Conservation (phyloP, 2,888 invertebrate species). For the Dolichomitus sp. region DNA sequence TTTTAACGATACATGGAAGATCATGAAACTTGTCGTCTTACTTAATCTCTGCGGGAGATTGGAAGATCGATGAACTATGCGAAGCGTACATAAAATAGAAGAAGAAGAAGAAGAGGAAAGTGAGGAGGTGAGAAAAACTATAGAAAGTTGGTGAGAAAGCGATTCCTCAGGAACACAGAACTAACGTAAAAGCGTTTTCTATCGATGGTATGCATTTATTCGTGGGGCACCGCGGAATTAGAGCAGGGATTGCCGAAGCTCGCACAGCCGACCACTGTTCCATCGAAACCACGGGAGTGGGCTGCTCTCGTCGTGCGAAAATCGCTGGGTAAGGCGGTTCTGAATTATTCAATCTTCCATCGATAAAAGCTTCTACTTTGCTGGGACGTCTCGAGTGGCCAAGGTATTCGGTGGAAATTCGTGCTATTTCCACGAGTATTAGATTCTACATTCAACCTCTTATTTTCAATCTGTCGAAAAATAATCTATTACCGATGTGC, state of each 20-base stretch:
- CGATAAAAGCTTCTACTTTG: conserved; percentile 77
- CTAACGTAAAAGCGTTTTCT: conserved; percentile 74
- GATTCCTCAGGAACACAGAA: conserved; percentile 63
- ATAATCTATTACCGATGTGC: background rate
- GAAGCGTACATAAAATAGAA: conserved; percentile 35
- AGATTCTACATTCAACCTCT: conserved; percentile 15
- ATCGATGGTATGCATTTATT: conserved; percentile 82
- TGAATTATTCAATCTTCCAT: conserved; percentile 81
- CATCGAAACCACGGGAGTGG: conserved; percentile 69
- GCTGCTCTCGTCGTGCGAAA: conserved; percentile 75
- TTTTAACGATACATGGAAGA: background rate
- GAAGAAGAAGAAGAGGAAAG: conserved; percentile 4
- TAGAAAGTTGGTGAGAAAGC: conserved; percentile 66
- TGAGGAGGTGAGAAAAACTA: conserved; percentile 30
- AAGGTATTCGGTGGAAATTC: conserved; percentile 43
- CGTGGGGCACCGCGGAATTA: conserved; percentile 77
- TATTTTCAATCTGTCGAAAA: conserved; percentile 15
- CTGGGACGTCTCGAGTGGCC: conserved; percentile 41
- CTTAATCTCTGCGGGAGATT: conserved; percentile 17
- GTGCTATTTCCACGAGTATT: conserved; percentile 25
- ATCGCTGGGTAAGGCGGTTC: conserved; percentile 80
- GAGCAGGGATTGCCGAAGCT: conserved; percentile 76
- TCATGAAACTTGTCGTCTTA: background rate
- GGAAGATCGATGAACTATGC: conserved; percentile 47
- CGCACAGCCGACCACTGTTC: conserved; percentile 18